Evolutionary conservation across 23 tunicate species (phyloP).

Genomic region (Halocynthia roretzi): DNA sequence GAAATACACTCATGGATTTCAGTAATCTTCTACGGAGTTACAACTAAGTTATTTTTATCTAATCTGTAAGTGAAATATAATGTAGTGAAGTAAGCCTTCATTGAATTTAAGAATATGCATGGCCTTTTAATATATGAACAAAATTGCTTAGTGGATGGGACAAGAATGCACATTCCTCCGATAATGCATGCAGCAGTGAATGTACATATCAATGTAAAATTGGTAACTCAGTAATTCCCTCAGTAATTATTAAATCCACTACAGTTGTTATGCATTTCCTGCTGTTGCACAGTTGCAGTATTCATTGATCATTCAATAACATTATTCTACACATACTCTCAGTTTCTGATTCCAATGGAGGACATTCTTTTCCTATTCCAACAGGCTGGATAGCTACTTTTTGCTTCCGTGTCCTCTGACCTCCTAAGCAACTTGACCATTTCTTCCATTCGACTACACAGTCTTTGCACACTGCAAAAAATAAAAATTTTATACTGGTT

Average conservation of each 20-base stretch:
- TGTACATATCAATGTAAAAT: not conserved
- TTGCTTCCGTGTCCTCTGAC: constrained; percentile 36
- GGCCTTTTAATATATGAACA: too few relatives aligned
- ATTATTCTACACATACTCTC: constrained; percentile 19
- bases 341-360: constrained; percentile 26
- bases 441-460: constrained; percentile 59
- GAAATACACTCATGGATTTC: too few relatives aligned
- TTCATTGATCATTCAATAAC: too few relatives aligned
- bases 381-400: constrained; percentile 15
- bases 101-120: too few relatives aligned
- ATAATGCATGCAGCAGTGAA: too few relatives aligned
- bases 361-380: constrained; percentile 64
- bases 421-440: constrained; percentile 40
- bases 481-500: not conserved
- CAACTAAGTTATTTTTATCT: too few relatives aligned
- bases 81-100: too few relatives aligned
- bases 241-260: not conserved
- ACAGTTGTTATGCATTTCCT: not conserved
- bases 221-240: not conserved
- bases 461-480: constrained; percentile 42
- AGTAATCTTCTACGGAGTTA: too few relatives aligned
- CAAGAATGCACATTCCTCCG: too few relatives aligned
- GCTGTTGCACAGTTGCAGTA: not conserved
- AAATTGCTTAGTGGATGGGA: too few relatives aligned
- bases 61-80: too few relatives aligned